Evolutionary conservation across 2,113 vertebrate genomes (phyloP), one percentile per base, ranked within the genome.

Genomic region (Geothlypis trichas): DNA sequence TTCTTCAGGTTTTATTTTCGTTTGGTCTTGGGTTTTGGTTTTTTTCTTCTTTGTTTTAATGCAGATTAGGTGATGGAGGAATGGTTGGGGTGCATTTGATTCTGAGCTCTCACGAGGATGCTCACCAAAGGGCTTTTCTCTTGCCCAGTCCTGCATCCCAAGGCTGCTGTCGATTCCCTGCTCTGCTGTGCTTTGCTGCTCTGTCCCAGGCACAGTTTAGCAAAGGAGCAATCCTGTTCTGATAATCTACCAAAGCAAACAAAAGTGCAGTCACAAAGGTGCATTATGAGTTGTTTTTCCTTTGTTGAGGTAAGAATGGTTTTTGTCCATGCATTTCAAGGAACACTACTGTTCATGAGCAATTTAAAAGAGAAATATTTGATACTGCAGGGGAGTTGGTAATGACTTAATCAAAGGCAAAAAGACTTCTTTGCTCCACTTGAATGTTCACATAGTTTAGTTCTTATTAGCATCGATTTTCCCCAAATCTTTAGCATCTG

Each of bases 351-450:
- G 68, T 41, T 91, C 41, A 41, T 46, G n/a, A 77, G 30, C 67
- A 5, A 87, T 71, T 84, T 72, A 74, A 88, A 59, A 78, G 28
- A 87, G 66, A 73, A 93, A 68, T 79, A 85, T 85, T 89, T 95
- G 73, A 39, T 76, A 52, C 58, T 91, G 57, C 35, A 61, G 41
- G 57, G 35, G 35, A 18, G 20, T 15, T 84, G 73, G 37, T 90
- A 95, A 96, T 76, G 69, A 77, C 67, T 71, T 93, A 51, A 94
- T 94, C 72, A 93, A 77, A 90, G 55, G 59, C 42, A 87, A 85
- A 81, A 93, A 81, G 55, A 58, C 39, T 51, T 72, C 77, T 93
- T 67, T 87, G 61, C 75, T 92, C 63, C 63, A 63, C 47, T 20
- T 95, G 75, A 87, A 59, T 94, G 67, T 68, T 82, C 76, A 74